phyloP scores from a whole-genome alignment of 1,140 invertebrate genomes.

The Drosophila grimshawi region DNA sequence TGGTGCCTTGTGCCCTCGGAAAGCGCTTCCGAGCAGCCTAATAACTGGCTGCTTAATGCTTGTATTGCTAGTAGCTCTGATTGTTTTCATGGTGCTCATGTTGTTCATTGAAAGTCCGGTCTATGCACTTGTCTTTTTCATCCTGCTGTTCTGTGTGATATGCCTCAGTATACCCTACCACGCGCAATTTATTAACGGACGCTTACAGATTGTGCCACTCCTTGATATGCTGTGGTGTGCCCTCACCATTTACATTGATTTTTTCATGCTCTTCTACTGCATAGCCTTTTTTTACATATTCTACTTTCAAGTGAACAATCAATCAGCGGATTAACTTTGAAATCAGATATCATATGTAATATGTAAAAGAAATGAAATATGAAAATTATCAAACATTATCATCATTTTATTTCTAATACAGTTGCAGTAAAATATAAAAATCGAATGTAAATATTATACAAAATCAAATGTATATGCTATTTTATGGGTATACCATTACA shows the following conservation, averaged over 20 bases:
- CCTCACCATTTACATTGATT: neutral
- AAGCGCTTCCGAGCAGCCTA: neutral
- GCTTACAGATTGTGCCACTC: neutral
- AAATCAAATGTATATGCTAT: too few relatives aligned
- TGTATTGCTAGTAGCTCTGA: neutral
- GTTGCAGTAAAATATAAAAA: too few relatives aligned
- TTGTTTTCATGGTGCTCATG: slow-evolving; percentile 2
- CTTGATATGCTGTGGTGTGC: neutral
- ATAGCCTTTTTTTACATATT: neutral
- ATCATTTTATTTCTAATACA: too few relatives aligned
- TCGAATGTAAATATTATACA: too few relatives aligned
- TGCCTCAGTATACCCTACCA: neutral
- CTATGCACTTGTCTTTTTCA: neutral
- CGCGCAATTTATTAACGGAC: slow-evolving; percentile 28
- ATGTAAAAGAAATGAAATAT: too few relatives aligned
- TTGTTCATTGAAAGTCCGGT: neutral
- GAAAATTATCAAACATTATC: too few relatives aligned
- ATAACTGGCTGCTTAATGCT: neutral
- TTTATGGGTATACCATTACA: too few relatives aligned
- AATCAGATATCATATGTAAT: neutral
- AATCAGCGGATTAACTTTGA: too few relatives aligned
- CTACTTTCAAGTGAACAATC: neutral
- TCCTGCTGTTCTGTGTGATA: neutral
- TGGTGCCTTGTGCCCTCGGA: slow-evolving; percentile 26
- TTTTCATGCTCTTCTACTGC: neutral